Evolutionary conservation across 2,113 vertebrate genomes (phyloP).

Genomic region (Podarcis raffonei): DNA sequence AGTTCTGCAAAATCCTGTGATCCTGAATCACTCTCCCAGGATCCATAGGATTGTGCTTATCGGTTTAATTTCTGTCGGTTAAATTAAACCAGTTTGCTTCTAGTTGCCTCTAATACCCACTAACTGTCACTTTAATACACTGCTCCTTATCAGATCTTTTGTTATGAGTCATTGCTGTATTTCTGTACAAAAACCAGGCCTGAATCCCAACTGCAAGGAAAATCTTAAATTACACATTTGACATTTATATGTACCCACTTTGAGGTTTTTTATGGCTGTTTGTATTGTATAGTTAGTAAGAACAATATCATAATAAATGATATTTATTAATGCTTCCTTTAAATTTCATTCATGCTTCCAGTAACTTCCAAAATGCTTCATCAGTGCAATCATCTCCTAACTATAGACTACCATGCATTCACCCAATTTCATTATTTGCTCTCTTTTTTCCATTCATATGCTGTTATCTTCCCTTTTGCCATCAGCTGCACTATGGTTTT

Average conservation of each 20-base stretch:
- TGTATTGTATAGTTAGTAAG: too few species aligned
- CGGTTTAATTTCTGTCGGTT: slow-evolving; percentile 40
- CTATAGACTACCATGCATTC: not conserved
- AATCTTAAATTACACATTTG: too few species aligned
- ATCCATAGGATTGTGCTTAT: not conserved
- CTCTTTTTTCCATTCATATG: not conserved
- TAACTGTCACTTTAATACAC: slow-evolving; percentile 47
- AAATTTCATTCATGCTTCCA: not conserved
- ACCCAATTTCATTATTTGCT: not conserved
- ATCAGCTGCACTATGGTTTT: not conserved
- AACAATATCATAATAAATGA: not conserved
- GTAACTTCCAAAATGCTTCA: not conserved
- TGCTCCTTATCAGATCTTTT: slow-evolving; percentile 24
- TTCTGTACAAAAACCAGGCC: not conserved
- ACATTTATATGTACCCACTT: not conserved
- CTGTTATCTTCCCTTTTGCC: not conserved
- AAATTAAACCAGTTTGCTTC: slow-evolving; percentile 58
- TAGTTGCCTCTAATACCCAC: not conserved
- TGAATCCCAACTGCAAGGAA: too few species aligned
- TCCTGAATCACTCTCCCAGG: too few species aligned
- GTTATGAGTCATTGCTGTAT: not conserved
- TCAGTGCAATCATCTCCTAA: not conserved
- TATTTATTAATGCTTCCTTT: not conserved
- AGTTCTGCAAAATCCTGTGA: too few species aligned
- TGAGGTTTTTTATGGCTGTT: not conserved